Evolutionary conservation across 53 echinoderm and acorn worm genomes (phyloP), one percentile per base, ranked within the genome.

Genomic region (Temnopleurus reevesii): DNA sequence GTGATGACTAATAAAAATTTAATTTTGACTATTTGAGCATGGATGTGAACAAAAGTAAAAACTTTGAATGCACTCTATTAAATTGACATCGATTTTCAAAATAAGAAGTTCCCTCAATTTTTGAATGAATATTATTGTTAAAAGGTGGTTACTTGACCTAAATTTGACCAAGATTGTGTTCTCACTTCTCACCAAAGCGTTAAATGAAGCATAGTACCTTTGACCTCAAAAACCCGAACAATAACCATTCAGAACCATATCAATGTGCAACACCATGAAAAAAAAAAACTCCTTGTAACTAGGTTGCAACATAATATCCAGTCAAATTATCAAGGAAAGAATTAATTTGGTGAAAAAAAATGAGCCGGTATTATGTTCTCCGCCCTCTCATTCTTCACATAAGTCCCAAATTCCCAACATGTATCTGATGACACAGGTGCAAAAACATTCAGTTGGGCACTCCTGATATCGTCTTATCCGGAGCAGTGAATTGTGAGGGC

Each of bases 371-470:
- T 1, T 5, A n/a, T 53, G 30, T 55, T 55, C 35, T 19, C 23
- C 55, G 8, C n/a, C 4, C 56, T 6, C 57, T 83, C 83, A 21
- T 55, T 83, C 83, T 55, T 83, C 83, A 47, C 56, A 53, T 55
- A 55, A 53, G 55, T 83, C 83, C 83, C 54, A 83, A 55, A 83
- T 53, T 83, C 83, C 83, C 83, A 55, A 53, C 83, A 55, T 83
- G 83, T 83, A 83, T 83, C 55, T 17, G 35, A 19, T 83, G 38
- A 55, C 83, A 83, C 83, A 83, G 83, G 83, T 83, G 83, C 0
- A 83, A 55, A 55, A 83, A 83, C 55, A 83, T 31, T 55, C 80
- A 51, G 49, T 4, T 26, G 19, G 35, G 44, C 44, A 45, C 77
- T 44, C 45, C 45, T 4, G 15, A 80, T 26, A 79, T 49, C 47